Percentiles rank a stretch among this genome's conserved stretches.
Conservation (phyloP, 2,113 vertebrate species). For the Meriones unguiculatus region DNA sequence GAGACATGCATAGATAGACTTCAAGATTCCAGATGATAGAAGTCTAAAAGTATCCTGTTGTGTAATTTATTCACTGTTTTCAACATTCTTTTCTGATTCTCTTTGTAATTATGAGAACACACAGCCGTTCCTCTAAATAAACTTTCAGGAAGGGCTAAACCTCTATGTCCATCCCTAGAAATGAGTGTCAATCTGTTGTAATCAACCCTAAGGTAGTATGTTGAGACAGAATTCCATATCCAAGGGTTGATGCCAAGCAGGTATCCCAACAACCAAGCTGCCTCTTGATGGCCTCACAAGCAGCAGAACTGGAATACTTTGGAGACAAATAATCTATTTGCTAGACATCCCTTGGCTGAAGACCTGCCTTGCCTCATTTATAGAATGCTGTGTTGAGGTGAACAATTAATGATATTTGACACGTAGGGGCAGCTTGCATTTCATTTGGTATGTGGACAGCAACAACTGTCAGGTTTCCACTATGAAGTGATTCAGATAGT, state of each 20-base stretch:
- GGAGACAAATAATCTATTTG: not conserved
- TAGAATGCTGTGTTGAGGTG: not conserved
- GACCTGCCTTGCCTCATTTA: not conserved
- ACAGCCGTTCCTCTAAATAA: not conserved
- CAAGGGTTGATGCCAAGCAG: not conserved
- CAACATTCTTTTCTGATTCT: not conserved
- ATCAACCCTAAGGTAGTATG: not conserved
- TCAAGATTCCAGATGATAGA: not conserved
- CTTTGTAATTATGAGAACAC: not conserved
- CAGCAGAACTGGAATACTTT: not conserved
- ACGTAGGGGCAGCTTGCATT: not conserved
- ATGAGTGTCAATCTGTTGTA: not conserved
- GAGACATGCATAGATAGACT: not conserved
- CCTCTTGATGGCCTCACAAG: not conserved
- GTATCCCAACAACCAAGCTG: not conserved
- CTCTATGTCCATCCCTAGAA: not conserved
- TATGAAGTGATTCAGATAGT: not conserved
- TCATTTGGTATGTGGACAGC: not conserved
- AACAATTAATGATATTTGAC: not conserved
- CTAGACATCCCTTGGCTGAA: not conserved
- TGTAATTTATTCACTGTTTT: not conserved
- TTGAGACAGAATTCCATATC: not conserved
- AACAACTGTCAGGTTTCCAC: not conserved
- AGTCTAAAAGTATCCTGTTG: not conserved
- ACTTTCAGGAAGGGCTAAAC: not conserved